These are phyloP conservation scores for Notiomystis cincta DNA, from an alignment of 2,113 vertebrate species.

Conservation along the genomic window DNA sequence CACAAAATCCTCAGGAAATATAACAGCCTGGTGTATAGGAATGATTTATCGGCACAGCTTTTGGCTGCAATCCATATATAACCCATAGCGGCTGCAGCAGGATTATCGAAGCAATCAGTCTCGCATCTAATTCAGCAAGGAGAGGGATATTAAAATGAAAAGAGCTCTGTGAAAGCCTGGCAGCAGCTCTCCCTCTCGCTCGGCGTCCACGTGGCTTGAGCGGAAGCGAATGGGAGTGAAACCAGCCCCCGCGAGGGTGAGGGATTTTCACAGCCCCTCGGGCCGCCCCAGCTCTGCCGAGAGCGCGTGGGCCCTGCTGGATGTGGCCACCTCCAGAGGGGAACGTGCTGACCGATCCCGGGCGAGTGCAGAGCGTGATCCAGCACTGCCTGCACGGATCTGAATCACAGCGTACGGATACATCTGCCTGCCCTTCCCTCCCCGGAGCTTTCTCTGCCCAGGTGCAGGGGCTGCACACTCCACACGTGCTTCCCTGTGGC, in stretches of 20 bases:
- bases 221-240: not conserved
- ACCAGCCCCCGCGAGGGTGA: not conserved
- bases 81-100: conserved; percentile 22
- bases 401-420: accelerated
- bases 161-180: conserved; percentile 33
- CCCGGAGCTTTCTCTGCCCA: not conserved
- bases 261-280: not conserved
- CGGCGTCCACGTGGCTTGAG: not conserved
- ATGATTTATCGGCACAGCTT: conserved; percentile 40
- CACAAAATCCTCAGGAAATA: conserved; percentile 48
- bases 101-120: conserved; percentile 55
- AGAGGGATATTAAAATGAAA: conserved; percentile 55
- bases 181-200: not conserved
- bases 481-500: accelerated
- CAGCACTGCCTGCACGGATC: not conserved
- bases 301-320: not conserved
- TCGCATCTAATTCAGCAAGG: conserved; percentile 45
- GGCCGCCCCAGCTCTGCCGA: not conserved
- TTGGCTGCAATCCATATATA: conserved; percentile 35
- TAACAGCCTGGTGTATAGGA: conserved; percentile 40
- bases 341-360: accelerated
- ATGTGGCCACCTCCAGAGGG: not conserved
- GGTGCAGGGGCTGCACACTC: accelerated
- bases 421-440: not conserved
- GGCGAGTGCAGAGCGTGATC: not conserved